These are phyloP conservation scores for Actinostola sp. DNA, from an alignment of 92 coral and sea anemone species.

Conservation along the genomic window DNA sequence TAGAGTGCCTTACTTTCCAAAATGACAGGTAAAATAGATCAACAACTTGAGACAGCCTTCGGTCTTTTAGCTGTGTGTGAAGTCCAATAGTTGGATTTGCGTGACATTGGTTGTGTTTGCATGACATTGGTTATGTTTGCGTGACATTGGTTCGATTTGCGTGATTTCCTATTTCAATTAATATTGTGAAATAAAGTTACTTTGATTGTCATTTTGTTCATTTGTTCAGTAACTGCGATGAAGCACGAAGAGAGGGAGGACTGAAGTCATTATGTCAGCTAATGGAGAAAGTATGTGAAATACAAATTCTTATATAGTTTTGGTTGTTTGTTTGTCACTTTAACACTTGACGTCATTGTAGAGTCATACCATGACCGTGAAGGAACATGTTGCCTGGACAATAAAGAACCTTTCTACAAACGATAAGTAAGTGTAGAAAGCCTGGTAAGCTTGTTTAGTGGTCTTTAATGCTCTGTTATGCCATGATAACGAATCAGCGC, in stretches of 20 bases:
- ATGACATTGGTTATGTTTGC: not conserved
- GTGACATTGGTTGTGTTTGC: no score
- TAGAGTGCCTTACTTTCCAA: conserved; percentile 79
- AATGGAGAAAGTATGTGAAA: conserved; percentile 61
- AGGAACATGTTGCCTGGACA: conserved; percentile 89
- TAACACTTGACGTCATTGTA: conserved; percentile 19
- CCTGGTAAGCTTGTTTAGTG: no score
- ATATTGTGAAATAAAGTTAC: no score
- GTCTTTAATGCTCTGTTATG: no score
- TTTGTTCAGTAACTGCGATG: conserved; percentile 88
- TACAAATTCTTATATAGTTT: not conserved
- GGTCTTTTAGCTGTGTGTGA: no score
- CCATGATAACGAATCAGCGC: no score
- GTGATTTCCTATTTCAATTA: no score
- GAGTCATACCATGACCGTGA: conserved; percentile 62
- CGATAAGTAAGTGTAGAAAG: conserved; percentile 75
- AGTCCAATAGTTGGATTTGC: no score
- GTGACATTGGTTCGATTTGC: no score
- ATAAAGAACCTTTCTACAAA: conserved; percentile 74
- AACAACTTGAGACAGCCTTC: not conserved
- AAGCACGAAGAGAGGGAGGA: conserved; percentile 85
- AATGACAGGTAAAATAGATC: conserved; percentile 84
- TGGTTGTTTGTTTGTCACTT: not conserved
- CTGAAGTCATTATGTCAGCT: conserved; percentile 80
- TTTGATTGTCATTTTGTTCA: no score